phyloP scores from a whole-genome alignment of 2,888 invertebrate species.

The Heliconius aoede region DNA sequence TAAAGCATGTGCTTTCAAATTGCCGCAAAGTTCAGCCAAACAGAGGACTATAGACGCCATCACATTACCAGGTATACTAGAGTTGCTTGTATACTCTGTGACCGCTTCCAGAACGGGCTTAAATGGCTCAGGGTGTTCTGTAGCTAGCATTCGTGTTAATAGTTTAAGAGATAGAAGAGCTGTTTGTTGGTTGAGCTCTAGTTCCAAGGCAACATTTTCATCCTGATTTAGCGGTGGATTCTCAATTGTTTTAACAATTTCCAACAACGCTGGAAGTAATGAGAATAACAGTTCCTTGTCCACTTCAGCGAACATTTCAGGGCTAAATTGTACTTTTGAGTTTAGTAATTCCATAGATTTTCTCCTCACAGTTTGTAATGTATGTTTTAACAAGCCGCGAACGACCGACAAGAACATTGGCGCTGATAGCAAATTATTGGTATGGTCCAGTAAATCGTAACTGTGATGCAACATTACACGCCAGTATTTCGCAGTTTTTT shows the following conservation, averaged over 20 bases:
- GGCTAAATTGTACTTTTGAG: conserved; percentile 88
- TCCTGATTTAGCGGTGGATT: conserved; percentile 61
- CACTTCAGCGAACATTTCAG: conserved; percentile 84
- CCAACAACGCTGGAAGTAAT: conserved; percentile 85
- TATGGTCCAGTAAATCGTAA: conserved; percentile 91
- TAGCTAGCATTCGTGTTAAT: conserved; percentile 88
- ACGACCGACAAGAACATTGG: conserved; percentile 91
- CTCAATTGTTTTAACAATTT: conserved; percentile 83
- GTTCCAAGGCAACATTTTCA: conserved; percentile 80
- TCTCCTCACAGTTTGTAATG: conserved; percentile 87
- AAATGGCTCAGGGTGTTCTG: conserved; percentile 87
- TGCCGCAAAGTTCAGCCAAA: conserved; percentile 90
- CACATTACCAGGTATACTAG: conserved; percentile 83
- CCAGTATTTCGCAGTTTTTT: conserved; percentile 90
- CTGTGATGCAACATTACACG: conserved; percentile 90
- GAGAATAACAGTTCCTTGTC: conserved; percentile 79
- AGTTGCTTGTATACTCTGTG: conserved; percentile 84
- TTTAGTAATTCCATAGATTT: conserved; percentile 94
- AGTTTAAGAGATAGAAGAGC: conserved; percentile 92
- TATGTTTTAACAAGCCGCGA: conserved; percentile 88
- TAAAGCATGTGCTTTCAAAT: conserved; percentile 90
- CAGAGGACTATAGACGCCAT: conserved; percentile 90
- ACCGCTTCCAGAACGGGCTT: conserved; percentile 87
- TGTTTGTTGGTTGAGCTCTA: conserved; percentile 90
- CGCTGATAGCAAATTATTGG: conserved; percentile 90